Evolutionary conservation across 2,113 vertebrate species (phyloP), one percentile per base, ranked within the genome.

Genomic region (Sminthopsis crassicaudata): DNA sequence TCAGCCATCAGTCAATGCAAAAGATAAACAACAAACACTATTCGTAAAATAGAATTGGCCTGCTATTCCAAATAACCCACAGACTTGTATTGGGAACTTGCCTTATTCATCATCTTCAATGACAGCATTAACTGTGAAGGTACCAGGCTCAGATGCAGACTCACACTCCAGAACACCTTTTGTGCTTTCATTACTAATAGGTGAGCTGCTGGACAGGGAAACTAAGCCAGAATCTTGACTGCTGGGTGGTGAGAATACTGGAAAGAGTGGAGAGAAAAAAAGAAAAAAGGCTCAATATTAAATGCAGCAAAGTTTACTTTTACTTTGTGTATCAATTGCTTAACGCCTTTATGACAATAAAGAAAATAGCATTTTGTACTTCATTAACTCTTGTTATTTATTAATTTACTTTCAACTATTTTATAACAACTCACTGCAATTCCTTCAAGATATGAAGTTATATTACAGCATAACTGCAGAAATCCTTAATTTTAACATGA

Each of bases 211-310:
- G 97, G 99, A 99, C 96, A 98, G 97, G 97, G 98, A 99, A 96
- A 98, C 98, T 98, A 99, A 92, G 97, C 98, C 98, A 26, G 99
- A 98, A 97, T 99, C 98, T 52, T 99, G 99, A 94, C 98, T 98
- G 96, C 98, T 97, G 98, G 98, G 96, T 1, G 98, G 98, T 0
- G 98, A 98, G 98, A 99, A 99, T 93, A 99, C 99, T 99, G 98
- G 92, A 90, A 90, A 93, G 2, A 89, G 54, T 84, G 48, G 90
- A 14, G 93, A 95, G 89, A 94, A 91, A 36, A 46, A 95, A 92
- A 98, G 89, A 96, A 54, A 98, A 24, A 91, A 25, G 93, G 7
- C 36, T 53, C 0, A 93, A 25, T 53, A 42, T 96, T 97, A 96
- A 91, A 96, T 93, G 93, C 84, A 91, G 46, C 94, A 92, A 57